phyloP scores from a whole-genome alignment of 2,113 vertebrate genomes.

The Megaceryle torquata region DNA sequence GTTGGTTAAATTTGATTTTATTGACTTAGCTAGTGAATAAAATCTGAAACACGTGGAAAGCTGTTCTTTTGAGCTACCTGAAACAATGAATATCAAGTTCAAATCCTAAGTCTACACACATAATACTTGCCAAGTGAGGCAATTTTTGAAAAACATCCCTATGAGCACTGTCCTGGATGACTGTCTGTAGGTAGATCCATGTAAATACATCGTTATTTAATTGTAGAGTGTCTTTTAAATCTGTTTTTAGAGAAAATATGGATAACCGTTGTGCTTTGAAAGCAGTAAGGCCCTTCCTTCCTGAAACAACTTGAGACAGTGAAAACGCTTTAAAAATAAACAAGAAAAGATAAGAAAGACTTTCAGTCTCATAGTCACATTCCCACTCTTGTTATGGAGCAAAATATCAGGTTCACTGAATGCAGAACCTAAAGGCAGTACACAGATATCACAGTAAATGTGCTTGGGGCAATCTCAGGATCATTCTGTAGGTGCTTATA shows the following conservation, averaged over 20 bases:
- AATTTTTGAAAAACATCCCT: not conserved
- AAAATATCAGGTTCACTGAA: not conserved
- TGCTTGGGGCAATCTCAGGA: not conserved
- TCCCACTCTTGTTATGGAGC: not conserved
- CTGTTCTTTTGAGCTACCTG: not conserved
- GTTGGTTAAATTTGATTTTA: conserved; percentile 44
- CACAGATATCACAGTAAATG: not conserved
- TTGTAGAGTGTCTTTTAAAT: not conserved
- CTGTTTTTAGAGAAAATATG: not conserved
- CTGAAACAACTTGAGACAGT: not conserved
- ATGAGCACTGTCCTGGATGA: not conserved
- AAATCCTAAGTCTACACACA: too few relatives aligned
- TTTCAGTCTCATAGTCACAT: not conserved
- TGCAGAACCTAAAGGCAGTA: not conserved
- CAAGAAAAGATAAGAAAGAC: not conserved
- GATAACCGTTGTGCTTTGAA: too few relatives aligned
- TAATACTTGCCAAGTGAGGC: not conserved
- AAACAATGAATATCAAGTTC: not conserved
- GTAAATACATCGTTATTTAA: not conserved
- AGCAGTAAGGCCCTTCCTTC: too few relatives aligned
- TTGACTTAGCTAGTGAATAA: conserved; percentile 23
- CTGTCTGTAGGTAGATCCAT: not conserved
- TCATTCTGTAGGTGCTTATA: not conserved
- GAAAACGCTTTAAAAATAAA: not conserved
- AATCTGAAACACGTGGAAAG: not conserved